These are phyloP conservation scores for Plagodis dolabraria DNA, from an alignment of 2,888 invertebrate genomes.

Conservation along the genomic window DNA sequence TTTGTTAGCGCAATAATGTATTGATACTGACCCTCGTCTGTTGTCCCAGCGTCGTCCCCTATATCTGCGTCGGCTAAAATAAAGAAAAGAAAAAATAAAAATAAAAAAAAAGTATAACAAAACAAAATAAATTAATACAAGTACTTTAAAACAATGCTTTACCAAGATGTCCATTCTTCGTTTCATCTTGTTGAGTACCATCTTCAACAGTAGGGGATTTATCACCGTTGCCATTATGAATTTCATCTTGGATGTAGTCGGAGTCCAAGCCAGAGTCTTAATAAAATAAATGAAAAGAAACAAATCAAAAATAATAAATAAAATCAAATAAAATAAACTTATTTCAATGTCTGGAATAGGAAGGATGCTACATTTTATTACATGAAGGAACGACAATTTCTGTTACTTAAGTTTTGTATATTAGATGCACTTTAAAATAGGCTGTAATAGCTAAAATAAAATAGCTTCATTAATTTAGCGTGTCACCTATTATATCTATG, in stretches of 20 bases:
- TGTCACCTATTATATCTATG: too few species aligned
- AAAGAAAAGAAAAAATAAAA: constrained; percentile 48
- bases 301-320: constrained; percentile 43
- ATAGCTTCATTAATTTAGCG: too few species aligned
- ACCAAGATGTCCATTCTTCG: constrained; percentile 85
- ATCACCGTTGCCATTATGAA: constrained; percentile 74
- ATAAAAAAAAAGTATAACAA: constrained; percentile 35
- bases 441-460: too few species aligned
- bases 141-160: constrained; percentile 44
- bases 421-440: too few species aligned
- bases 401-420: too few species aligned
- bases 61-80: constrained; percentile 75
- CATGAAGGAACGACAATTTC: too few species aligned
- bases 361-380: too few species aligned
- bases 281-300: constrained; percentile 53
- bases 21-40: constrained; percentile 74
- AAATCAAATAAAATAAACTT: constrained; percentile 39
- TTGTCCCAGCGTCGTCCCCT: constrained; percentile 67
- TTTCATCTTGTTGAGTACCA: constrained; percentile 75
- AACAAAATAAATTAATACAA: constrained; percentile 15
- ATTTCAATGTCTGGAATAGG: not conserved
- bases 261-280: constrained; percentile 88
- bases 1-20: not conserved
- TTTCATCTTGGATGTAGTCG: constrained; percentile 85
- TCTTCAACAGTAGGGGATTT: constrained; percentile 77